phyloP scores from a whole-genome alignment of 2,113 vertebrate genomes.

The Leucoraja erinaceus region DNA sequence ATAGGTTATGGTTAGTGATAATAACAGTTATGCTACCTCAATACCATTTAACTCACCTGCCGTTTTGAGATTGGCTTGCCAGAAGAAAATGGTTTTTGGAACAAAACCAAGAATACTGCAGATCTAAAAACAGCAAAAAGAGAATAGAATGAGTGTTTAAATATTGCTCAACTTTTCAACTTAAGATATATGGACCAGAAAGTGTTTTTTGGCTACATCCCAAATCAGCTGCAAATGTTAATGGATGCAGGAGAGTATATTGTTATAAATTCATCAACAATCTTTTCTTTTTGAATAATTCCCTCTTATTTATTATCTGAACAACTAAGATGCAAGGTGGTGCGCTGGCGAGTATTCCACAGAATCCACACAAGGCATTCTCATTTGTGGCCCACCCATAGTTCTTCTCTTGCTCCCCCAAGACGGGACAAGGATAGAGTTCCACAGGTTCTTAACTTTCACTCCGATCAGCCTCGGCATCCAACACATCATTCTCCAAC shows the following conservation, averaged over 20 bases:
- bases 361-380: background rate
- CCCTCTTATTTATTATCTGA: background rate
- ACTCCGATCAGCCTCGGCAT: too few species aligned
- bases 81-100: constrained; percentile 96
- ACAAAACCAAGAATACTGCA: constrained; percentile 85
- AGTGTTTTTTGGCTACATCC: background rate
- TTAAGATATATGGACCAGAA: background rate
- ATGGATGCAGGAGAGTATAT: background rate
- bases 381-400: too few species aligned
- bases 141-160: constrained; percentile 19
- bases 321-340: background rate
- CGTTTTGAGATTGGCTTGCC: constrained; percentile 80
- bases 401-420: too few species aligned
- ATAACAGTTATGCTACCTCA: background rate
- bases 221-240: background rate
- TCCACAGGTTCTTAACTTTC: too few species aligned
- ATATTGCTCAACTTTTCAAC: background rate
- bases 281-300: background rate
- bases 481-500: too few species aligned
- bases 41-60: constrained; percentile 64
- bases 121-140: constrained; percentile 57
- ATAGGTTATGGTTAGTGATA: background rate
- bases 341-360: background rate
- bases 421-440: too few species aligned
- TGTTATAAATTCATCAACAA: background rate